A percentile compares a stretch with the other conserved stretches of the same genome.
Conservation (phyloP, 1,140 invertebrate genomes). For the Ostrea edulis region DNA sequence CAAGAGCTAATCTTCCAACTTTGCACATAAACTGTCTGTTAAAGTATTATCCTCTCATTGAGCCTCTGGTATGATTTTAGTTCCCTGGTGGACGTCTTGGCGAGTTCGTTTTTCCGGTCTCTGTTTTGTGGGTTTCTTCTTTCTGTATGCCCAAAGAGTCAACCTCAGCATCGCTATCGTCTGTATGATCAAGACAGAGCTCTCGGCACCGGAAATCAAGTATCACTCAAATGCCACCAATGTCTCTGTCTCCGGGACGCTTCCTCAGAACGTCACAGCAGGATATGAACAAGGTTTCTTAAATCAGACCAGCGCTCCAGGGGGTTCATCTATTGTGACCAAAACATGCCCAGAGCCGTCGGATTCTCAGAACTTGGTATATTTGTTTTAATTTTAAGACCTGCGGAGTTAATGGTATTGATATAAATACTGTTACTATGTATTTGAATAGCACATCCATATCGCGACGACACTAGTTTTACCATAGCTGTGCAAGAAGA, state of each 20-base stretch:
- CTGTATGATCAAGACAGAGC: constrained; percentile 84
- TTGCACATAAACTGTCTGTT: background rate
- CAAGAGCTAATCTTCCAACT: background rate
- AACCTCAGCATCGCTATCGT: constrained; percentile 94
- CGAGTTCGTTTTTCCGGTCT: constrained; percentile 67
- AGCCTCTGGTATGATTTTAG: constrained; percentile 47
- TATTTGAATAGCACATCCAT: no score
- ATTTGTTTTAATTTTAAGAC: background rate
- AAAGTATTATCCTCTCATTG: background rate
- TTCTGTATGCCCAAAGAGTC: constrained; percentile 82
- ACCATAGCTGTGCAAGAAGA: no score
- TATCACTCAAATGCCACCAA: background rate
- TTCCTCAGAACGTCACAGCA: background rate
- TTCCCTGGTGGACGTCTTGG: constrained; percentile 75
- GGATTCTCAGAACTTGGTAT: background rate
- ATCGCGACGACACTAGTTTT: no score
- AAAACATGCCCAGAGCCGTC: constrained; percentile 6
- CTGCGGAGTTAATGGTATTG: no score
- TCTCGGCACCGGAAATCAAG: background rate
- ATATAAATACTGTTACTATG: no score
- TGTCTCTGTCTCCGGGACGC: background rate
- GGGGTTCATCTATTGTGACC: background rate
- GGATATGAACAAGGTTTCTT: background rate
- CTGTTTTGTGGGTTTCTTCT: constrained; percentile 72
- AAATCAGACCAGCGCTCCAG: background rate